Conservation (phyloP, 2,797 vertebrate species). For the Luscinia luscinia region DNA sequence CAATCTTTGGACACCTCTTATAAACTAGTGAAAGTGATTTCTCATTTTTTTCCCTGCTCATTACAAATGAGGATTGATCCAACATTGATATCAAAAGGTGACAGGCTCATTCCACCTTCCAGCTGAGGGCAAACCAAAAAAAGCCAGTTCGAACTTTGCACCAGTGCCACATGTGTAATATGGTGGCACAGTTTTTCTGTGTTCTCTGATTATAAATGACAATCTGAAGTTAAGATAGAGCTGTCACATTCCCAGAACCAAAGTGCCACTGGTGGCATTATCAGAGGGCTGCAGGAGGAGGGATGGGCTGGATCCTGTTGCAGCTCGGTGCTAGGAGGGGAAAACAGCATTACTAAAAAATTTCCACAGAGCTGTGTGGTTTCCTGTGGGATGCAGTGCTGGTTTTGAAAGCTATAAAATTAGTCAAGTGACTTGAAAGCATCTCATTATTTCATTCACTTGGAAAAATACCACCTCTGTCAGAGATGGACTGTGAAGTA, state of each 20-base stretch:
- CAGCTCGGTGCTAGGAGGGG: background rate
- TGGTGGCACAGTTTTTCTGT: background rate
- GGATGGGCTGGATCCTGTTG: background rate
- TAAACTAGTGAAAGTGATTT: background rate
- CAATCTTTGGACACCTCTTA: background rate
- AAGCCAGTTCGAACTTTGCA: background rate
- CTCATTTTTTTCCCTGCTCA: background rate
- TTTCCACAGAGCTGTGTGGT: background rate
- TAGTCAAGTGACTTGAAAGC: background rate
- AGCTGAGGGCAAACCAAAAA: background rate
- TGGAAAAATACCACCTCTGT: background rate
- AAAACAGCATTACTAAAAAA: background rate
- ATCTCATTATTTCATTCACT: background rate
- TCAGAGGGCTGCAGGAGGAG: background rate
- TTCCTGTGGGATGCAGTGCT: background rate
- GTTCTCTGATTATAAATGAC: background rate
- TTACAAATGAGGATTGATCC: background rate
- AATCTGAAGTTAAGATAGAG: background rate
- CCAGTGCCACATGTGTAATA: fast-evolving
- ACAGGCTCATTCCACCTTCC: background rate
- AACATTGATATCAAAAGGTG: background rate
- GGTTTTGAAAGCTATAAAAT: slow-evolving; percentile 15
- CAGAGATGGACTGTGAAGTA: background rate
- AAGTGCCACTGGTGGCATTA: background rate
- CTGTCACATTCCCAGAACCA: background rate